Evolutionary conservation across 2,888 invertebrate species (phyloP), one percentile per base, ranked within the genome.

Genomic region (Opisthograptis luteolata): DNA sequence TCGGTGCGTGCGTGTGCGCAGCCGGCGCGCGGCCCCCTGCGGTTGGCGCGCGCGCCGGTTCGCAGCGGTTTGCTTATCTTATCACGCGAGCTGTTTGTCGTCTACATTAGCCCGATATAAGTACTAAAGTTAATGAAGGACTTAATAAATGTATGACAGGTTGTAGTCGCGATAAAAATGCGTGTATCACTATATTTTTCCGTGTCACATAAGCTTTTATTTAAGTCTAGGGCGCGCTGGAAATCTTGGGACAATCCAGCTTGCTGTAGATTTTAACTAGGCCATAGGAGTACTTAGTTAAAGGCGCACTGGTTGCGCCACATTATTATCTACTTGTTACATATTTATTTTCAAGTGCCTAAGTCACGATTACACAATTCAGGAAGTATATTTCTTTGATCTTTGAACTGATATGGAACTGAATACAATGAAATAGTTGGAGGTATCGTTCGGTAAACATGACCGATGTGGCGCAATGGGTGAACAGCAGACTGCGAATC

Each of bases 21-120:
- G 49, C 39, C 78, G 87, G 84, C 87, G 85, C 81, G 85, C 87
- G 84, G 87, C 85, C 84, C 86, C 73, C 79, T 79, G 82, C 81
- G 80, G 79, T 70, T 77, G 81, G 70, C 79, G 76, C 71, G 72
- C 64, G 75, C 73, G 68, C 78, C 68, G 77, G 86, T 84, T 83
- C 45, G 27, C 74, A 62, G 84, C 80, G 77, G 89, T 82, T 88
- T 62, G 34, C 78, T 88, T 88, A 88, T 88, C 78, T 88, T 88
- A 88, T 88, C 88, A 64, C 57, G 25, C 43, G 57, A 6, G 41
- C 46, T 56, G 53, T 62, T 73, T 73, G 73, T 75, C 77, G 82
- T 73, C 79, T 77, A 76, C 74, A 61, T 59, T 58, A 59, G 57
- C 56, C 60, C 61, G 70, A 66, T 76, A 73, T 69, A 66, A 70